A percentile compares a stretch with the other conserved stretches of the same genome.
Evolutionary conservation across 2,113 vertebrate genomes (phyloP).

Genomic region (Callipepla squamata): DNA sequence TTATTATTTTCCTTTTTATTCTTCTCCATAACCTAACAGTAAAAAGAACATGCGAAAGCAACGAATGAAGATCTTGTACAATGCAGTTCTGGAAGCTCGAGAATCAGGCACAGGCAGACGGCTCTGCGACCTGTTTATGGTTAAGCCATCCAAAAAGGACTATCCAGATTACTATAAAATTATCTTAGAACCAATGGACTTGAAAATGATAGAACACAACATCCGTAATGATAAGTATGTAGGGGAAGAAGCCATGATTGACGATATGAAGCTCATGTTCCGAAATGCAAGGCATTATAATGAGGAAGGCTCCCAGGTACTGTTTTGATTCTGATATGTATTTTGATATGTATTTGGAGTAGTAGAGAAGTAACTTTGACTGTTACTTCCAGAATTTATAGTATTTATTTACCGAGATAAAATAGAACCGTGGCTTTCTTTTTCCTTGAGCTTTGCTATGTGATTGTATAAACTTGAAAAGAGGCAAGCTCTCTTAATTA

Average conservation of each 20-base stretch:
- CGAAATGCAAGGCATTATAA: slow-evolving; percentile 98
- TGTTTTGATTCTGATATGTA: neutral
- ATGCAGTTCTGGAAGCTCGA: slow-evolving; percentile 89
- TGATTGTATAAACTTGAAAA: neutral
- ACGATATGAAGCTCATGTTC: slow-evolving; percentile 98
- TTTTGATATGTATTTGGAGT: neutral
- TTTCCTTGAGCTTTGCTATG: fast-evolving
- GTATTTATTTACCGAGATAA: neutral
- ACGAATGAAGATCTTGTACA: slow-evolving; percentile 93
- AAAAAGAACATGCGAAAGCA: slow-evolving; percentile 97
- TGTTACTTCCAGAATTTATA: neutral
- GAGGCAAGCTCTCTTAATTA: neutral
- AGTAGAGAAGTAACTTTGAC: neutral
- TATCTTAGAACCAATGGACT: slow-evolving; percentile 97
- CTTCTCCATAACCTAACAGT: slow-evolving; percentile 71
- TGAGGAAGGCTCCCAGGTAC: slow-evolving; percentile 96
- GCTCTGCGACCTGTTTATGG: slow-evolving; percentile 96
- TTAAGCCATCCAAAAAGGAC: slow-evolving; percentile 98
- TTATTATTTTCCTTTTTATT: neutral
- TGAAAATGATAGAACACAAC: slow-evolving; percentile 95
- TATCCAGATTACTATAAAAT: slow-evolving; percentile 99
- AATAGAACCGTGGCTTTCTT: neutral
- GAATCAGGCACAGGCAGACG: slow-evolving; percentile 88
- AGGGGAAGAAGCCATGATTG: slow-evolving; percentile 91
- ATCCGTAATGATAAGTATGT: slow-evolving; percentile 94